Percentiles rank a stretch among this genome's conserved stretches.
Conservation (phyloP, 2,797 vertebrate genomes). For the Ataeniobius toweri region DNA sequence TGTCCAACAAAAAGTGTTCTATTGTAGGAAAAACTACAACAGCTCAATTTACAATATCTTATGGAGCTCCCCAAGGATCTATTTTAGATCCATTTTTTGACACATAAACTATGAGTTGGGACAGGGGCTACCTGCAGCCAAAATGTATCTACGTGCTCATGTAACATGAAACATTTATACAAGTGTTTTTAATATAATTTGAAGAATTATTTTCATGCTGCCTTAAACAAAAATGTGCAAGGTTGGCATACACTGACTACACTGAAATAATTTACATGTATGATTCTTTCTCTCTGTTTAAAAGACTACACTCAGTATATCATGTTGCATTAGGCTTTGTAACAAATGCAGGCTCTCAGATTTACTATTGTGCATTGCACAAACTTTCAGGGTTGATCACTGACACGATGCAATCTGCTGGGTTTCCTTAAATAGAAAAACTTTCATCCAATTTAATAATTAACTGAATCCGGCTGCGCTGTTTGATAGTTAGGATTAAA, state of each 20-base stretch:
- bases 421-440: too few species aligned
- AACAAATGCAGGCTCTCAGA: neutral
- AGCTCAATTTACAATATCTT: neutral
- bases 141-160: neutral
- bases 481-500: too few species aligned
- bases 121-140: neutral
- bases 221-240: neutral
- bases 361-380: neutral
- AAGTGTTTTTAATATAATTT: neutral
- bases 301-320: neutral
- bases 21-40: neutral
- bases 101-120: neutral
- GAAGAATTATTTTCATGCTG: neutral
- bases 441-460: too few species aligned
- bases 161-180: neutral
- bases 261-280: neutral
- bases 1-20: neutral
- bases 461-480: too few species aligned
- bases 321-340: neutral
- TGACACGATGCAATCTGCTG: too few species aligned
- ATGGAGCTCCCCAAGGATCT: neutral
- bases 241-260: neutral
- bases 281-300: neutral
- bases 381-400: too few species aligned
- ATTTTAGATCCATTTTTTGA: neutral